Base-by-base conservation (phyloP, 2,797 vertebrate genomes). In the Hypotaenidia okinawae region DNA sequence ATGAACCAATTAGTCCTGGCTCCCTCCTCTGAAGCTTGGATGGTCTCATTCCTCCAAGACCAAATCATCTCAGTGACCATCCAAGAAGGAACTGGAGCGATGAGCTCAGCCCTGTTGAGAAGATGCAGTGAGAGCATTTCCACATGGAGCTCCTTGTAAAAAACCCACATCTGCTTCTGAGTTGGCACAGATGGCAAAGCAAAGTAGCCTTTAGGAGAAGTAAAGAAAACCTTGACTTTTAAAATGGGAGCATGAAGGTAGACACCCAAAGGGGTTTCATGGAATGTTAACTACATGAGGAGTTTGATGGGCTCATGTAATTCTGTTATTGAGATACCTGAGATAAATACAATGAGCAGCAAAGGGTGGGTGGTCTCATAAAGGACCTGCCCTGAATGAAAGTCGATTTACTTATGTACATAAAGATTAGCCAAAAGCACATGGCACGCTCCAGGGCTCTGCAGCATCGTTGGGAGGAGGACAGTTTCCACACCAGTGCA, bases 391-490 rank as follows among this genome's bases (percentile, higher is more conserved):
- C 85, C 58, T 66, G 76, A 86, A 79, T 33, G 13, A 4, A 82
- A 93, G 45, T 52, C 45, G 8, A 28, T 77, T 90, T 59, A 45
- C 24, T 81, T 9, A 10, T 10, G 32, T 27, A 37, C 0, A 0
- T 12, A 32, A 52, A 25, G 14, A 61, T 81, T 6, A 83, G 70
- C 57, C 74, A 33, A 70, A 14, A 84, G 61, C 21, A 21, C 51
- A 6, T 8, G 67, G 62, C 33, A 17, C 3, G 3, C 1, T n/a
- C 30, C 33, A 27, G 27, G 49, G 11, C 52, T 86, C 25, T 54
- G 45, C 0, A 0, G 47, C 35, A 41, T 57, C 68, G 23, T 39
- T 52, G 1, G 1, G 47, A 63, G 6, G 6, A 73, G 32, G 25
- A 67, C 2, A 22, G 33, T 17, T 63, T 75, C 30, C 68, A 72